Evolutionary conservation across 2,888 invertebrate genomes (phyloP), one percentile per base, ranked within the genome.

Genomic region (Neuroscelio doddi): DNA sequence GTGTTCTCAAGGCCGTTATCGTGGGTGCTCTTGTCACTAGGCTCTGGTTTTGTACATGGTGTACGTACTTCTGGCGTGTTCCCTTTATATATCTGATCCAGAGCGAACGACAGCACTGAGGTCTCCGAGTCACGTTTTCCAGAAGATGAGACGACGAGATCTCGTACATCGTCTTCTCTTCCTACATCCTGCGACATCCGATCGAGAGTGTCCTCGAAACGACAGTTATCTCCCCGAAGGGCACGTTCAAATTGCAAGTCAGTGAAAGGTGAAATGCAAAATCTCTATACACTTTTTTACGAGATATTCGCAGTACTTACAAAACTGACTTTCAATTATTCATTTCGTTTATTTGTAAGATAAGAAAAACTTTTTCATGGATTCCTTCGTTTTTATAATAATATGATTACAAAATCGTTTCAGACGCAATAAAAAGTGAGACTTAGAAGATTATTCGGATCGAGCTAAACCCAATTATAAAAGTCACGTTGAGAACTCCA

Each of bases 1-100:
- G 61, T 57, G 64, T 61, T 62, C 64, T 68, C 66, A 70, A 70
- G 70, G 70, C 65, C 70, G 66, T 69, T 67, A 67, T 59, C 64
- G 45, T 50, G 57, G 57, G 58, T 53, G 62, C 46, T 58, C 52
- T 62, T 56, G 64, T 69, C 59, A 67, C 68, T 64, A 69, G 67
- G 49, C 39, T 45, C 61, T 55, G 64, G 59, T 70, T 70, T 68
- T 51, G 61, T 59, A 59, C 44, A 32, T 15, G 42, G 47, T 52
- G 56, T 56, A 56, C 50, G 53, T 57, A 61, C 66, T 55, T 61
- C 56, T 61, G 55, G 51, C 58, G 58, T 62, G 64, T 56, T 55
- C 50, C 56, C 39, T 53, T 49, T 39, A 51, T 67, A 46, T 70
- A 70, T 70, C 70, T 68, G 68, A 70, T 68, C 49, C 63, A 36